These are phyloP conservation scores for Hirtodrosophila confusa DNA, from an alignment of 2,888 invertebrate genomes.

Conservation along the genomic window DNA sequence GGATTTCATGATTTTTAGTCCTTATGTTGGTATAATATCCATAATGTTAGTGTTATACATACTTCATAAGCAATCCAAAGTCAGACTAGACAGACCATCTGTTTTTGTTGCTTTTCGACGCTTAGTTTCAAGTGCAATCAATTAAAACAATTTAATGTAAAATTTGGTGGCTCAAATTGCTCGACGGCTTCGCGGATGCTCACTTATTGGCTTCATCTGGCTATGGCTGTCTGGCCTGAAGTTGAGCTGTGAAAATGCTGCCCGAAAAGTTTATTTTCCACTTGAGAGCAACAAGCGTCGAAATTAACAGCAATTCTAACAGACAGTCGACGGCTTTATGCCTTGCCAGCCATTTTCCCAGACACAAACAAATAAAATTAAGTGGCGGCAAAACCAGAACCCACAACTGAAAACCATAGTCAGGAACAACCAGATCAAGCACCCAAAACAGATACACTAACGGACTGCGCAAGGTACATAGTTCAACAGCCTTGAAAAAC, in stretches of 20 bases:
- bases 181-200: slow-evolving; percentile 24
- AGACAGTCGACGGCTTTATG: slow-evolving; percentile 38
- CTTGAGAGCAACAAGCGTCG: slow-evolving; percentile 44
- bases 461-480: neutral
- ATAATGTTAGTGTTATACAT: neutral
- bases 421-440: neutral
- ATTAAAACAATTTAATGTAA: slow-evolving; percentile 60
- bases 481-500: slow-evolving; percentile 21
- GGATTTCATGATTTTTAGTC: too few relatives aligned
- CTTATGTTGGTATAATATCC: neutral
- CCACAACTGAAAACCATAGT: slow-evolving; percentile 8
- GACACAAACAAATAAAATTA: slow-evolving; percentile 59
- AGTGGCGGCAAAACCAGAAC: slow-evolving; percentile 43
- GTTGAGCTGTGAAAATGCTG: slow-evolving; percentile 35
- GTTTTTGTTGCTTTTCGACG: slow-evolving; percentile 27
- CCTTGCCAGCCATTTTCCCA: slow-evolving; percentile 32
- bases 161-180: slow-evolving; percentile 38
- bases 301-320: slow-evolving; percentile 41
- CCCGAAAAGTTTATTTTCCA: slow-evolving; percentile 54
- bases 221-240: slow-evolving; percentile 4
- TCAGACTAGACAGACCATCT: slow-evolving; percentile 14
- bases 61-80: neutral
- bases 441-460: neutral
- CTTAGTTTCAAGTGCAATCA: slow-evolving; percentile 43
- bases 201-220: slow-evolving; percentile 41